Base-by-base conservation (phyloP, 2,113 vertebrate genomes). In the Chaetodon trifascialis region DNA sequence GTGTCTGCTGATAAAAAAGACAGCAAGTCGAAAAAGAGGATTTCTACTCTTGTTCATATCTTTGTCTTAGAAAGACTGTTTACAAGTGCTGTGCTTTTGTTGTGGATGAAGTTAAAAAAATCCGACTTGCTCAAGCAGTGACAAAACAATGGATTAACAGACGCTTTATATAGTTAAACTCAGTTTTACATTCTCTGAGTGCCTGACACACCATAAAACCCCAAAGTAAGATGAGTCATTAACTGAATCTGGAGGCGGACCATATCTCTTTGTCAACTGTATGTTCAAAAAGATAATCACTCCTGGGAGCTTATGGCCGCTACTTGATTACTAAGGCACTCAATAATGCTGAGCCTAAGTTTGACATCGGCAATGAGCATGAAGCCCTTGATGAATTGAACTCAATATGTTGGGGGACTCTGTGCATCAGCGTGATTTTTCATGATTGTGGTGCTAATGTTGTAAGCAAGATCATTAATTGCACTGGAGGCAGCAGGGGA, bases 381-480 rank as follows among this genome's bases (percentile, higher is more conserved):
- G 71, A 82, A 85, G 73, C 75, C 55, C 56, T 76, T 88, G 87
- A 90, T 89, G 82, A 92, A 92, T 87, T 83, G 52, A 82, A 70
- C 64, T 79, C 75, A 83, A 84, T 90, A 74, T 89, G 85, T 84
- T 85, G 40, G 80, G 76, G 73, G 74, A 70, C 83, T 80, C 44
- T 4, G 58, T 47, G 67, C 80, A 84, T 89, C 30, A 5, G 59
- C 68, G 42, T 36, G 44, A 90, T 90, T 91, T 91, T 86, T 90
- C 80, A 89, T 88, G 71, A 88, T 74, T 84, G 76, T 84, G 71
- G 69, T n/a, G 42, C 76, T 88, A 88, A 92, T 90, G 87, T 85
- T 82, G 73, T 89, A 84, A 91, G 84, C 79, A 80, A 80, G 80
- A 89, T 90, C 79, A 89, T 92, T 91, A 91, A 92, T 86, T 89